A percentile compares a stretch with the other conserved stretches of the same genome.
Evolutionary conservation across 2,888 invertebrate species (phyloP).

Genomic region (Drosophila trichaetosa): DNA sequence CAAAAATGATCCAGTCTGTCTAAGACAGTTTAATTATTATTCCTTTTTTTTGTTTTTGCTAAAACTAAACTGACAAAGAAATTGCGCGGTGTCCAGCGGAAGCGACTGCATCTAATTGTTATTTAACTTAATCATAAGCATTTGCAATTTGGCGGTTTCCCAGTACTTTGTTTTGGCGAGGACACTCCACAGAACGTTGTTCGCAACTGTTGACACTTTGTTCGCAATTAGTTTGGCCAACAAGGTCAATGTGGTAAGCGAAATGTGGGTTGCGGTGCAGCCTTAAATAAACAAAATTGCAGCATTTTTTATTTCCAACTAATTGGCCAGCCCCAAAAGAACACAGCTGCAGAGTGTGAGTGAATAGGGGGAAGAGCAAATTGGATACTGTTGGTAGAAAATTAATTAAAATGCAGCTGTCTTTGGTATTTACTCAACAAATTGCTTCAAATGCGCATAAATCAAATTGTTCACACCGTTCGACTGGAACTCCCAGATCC

Average conservation of each 20-base stretch:
- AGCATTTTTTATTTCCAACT: constrained; percentile 58
- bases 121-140: constrained; percentile 72
- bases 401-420: constrained; percentile 76
- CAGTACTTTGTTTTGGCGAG: constrained; percentile 7
- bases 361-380: constrained; percentile 2
- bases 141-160: constrained; percentile 51
- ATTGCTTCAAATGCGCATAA: constrained; percentile 78
- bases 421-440: constrained; percentile 76
- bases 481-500: constrained; percentile 37
- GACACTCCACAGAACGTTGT: constrained; percentile 14
- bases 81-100: constrained; percentile 6
- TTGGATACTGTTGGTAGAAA: constrained; percentile 33
- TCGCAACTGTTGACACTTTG: constrained; percentile 74
- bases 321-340: constrained; percentile 60
- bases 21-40: neutral
- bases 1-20: neutral
- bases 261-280: constrained; percentile 21
- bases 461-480: constrained; percentile 76
- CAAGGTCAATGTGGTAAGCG: constrained; percentile 3
- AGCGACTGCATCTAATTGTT: constrained; percentile 70
- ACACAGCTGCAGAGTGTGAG: constrained; percentile 6
- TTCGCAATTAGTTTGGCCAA: constrained; percentile 66
- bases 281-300: constrained; percentile 57
- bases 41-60: neutral
- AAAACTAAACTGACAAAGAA: neutral